Evolutionary conservation across 2,888 invertebrate species (phyloP).

Genomic region (Pediacus dermestoides): DNA sequence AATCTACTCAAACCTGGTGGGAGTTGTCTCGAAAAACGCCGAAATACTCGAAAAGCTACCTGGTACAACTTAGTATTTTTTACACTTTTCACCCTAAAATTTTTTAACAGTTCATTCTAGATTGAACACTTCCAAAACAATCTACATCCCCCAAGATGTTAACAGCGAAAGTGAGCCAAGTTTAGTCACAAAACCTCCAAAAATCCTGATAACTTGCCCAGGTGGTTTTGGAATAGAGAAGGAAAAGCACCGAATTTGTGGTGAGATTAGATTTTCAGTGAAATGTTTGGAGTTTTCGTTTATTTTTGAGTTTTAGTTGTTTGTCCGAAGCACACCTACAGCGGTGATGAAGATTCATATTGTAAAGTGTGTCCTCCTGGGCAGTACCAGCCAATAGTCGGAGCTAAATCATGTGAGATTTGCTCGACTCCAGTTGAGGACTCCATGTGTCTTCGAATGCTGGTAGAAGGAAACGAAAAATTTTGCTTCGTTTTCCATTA

Average conservation of each 20-base stretch:
- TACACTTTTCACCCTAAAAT: neutral
- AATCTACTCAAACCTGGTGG: conserved; percentile 41
- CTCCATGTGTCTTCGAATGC: conserved; percentile 39
- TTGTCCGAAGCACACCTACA: conserved; percentile 44
- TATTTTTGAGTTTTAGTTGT: conserved; percentile 36
- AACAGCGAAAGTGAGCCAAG: conserved; percentile 18
- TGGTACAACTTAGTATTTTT: conserved; percentile 13
- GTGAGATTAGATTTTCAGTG: too few species aligned
- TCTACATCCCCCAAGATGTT: conserved; percentile 13
- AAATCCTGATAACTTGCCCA: conserved; percentile 42
- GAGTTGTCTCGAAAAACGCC: conserved; percentile 42
- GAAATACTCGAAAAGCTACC: conserved; percentile 40
- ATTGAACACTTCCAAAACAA: conserved; percentile 7
- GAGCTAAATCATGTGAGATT: conserved; percentile 41
- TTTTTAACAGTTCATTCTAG: conserved; percentile 27
- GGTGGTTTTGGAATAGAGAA: conserved; percentile 45
- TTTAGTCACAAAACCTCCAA: conserved; percentile 33
- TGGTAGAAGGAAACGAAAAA: conserved; percentile 29
- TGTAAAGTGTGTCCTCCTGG: conserved; percentile 44
- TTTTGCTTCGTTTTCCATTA: conserved; percentile 3
- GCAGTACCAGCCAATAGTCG: conserved; percentile 45
- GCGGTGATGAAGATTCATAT: conserved; percentile 40
- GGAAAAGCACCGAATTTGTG: conserved; percentile 41
- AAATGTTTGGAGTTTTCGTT: too few species aligned
- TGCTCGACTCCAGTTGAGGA: conserved; percentile 46